A percentile compares a stretch with the other conserved stretches of the same genome.
Evolutionary conservation across 2,888 invertebrate species (phyloP).

Genomic region (Drosophila anomalata): DNA sequence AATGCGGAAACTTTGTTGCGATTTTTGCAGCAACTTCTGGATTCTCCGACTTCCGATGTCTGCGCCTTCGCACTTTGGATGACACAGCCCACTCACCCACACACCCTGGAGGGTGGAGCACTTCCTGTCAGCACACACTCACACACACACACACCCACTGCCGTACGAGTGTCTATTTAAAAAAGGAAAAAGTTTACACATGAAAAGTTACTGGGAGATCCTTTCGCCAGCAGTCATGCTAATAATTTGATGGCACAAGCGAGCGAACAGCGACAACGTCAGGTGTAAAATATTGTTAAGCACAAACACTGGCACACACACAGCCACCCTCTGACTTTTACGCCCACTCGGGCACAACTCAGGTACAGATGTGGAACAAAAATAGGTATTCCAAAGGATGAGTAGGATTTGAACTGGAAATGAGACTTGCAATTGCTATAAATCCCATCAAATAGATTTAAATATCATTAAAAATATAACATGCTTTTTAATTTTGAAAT

Average conservation of each 20-base stretch:
- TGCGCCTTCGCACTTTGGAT: constrained; percentile 48
- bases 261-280: constrained; percentile 54
- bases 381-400: too few relatives aligned
- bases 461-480: too few relatives aligned
- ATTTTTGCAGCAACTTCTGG: constrained; percentile 47
- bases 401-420: too few relatives aligned
- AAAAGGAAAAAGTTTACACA: not conserved
- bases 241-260: constrained; percentile 72
- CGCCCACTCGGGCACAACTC: constrained; percentile 4
- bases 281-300: constrained; percentile 78
- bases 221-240: constrained; percentile 73
- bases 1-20: constrained; percentile 56
- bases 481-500: too few relatives aligned
- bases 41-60: constrained; percentile 61
- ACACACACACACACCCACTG: constrained; percentile 12
- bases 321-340: not conserved
- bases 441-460: too few relatives aligned
- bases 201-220: constrained; percentile 47
- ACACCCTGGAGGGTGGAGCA: constrained; percentile 29
- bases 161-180: not conserved
- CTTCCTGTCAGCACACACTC: constrained; percentile 61
- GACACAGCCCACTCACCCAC: constrained; percentile 31
- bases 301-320: constrained; percentile 40
- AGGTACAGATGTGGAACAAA: not conserved
- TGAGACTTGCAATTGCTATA: too few relatives aligned